phyloP scores from a whole-genome alignment of 2,797 vertebrate species.

The Chaetophractus vellerosus region DNA sequence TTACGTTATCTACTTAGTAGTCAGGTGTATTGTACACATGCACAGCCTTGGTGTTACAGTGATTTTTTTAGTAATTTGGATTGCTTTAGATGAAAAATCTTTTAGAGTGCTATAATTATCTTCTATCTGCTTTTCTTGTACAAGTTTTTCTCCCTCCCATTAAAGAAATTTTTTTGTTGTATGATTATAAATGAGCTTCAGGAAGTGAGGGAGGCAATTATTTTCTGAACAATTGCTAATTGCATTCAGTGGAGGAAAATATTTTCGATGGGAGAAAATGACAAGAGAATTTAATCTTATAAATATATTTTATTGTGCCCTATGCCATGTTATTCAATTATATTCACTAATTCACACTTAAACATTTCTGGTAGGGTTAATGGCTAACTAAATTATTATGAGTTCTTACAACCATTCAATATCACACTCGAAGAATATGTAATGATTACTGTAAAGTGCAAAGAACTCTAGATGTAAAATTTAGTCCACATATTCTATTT shows the following conservation, averaged over 20 bases:
- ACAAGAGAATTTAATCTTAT: not conserved
- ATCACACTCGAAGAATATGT: not conserved
- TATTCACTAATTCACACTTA: not conserved
- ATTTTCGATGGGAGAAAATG: not conserved
- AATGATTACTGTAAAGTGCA: not conserved
- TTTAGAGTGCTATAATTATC: not conserved
- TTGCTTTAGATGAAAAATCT: conserved; percentile 7
- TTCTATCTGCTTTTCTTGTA: not conserved
- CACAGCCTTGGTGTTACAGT: not conserved
- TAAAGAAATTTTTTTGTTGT: not conserved
- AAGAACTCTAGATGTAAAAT: not conserved
- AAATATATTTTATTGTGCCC: not conserved
- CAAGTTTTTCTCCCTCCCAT: not conserved
- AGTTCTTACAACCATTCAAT: not conserved
- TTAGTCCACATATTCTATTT: not conserved
- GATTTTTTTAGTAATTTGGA: conserved; percentile 29
- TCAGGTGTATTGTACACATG: not conserved
- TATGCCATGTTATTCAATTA: not conserved
- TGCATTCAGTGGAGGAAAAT: not conserved
- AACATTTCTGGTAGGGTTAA: not conserved
- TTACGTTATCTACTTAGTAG: not conserved
- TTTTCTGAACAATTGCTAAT: not conserved
- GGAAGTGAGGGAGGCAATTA: not conserved
- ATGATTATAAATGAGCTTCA: not conserved
- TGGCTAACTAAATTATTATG: not conserved